Evolutionary conservation across 2,888 invertebrate genomes (phyloP).

Genomic region (Acrocyrtus sp.): DNA sequence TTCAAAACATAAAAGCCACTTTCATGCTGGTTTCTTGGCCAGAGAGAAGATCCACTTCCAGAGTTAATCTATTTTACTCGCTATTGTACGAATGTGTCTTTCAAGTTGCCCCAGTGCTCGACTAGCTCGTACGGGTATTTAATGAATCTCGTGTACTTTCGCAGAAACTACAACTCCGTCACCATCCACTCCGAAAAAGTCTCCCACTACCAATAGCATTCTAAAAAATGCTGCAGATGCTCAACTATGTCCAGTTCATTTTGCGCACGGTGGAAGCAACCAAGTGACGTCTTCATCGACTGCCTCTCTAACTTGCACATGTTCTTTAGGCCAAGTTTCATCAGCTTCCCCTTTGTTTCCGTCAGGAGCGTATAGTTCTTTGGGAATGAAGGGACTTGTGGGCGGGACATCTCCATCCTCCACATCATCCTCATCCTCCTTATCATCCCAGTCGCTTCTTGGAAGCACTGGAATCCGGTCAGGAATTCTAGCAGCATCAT

Average conservation of each 20-base stretch:
- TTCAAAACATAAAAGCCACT: too few species aligned
- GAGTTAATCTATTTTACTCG: too few species aligned
- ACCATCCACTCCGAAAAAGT: constrained; percentile 4
- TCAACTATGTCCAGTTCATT: constrained; percentile 3
- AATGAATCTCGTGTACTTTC: too few species aligned
- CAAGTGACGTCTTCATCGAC: neutral
- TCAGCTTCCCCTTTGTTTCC: too few species aligned
- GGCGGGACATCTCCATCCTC: neutral
- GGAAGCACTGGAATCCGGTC: constrained; percentile 16
- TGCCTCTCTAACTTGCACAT: constrained; percentile 6
- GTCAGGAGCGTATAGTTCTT: too few species aligned
- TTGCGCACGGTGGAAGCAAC: neutral
- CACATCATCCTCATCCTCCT: constrained; percentile 2
- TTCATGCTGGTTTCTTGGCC: too few species aligned
- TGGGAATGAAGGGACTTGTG: too few species aligned
- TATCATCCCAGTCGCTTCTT: neutral
- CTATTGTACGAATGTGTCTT: too few species aligned
- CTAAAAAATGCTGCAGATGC: constrained; percentile 41
- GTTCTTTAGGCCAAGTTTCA: neutral
- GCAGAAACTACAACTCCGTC: too few species aligned
- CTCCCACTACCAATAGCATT: constrained; percentile 33
- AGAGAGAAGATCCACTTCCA: too few species aligned
- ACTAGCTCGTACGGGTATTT: too few species aligned
- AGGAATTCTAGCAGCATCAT: constrained; percentile 1
- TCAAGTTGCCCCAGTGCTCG: too few species aligned